These are phyloP conservation scores for Drosophila varians DNA, from an alignment of 1,140 invertebrate genomes.

Conservation along the genomic window DNA sequence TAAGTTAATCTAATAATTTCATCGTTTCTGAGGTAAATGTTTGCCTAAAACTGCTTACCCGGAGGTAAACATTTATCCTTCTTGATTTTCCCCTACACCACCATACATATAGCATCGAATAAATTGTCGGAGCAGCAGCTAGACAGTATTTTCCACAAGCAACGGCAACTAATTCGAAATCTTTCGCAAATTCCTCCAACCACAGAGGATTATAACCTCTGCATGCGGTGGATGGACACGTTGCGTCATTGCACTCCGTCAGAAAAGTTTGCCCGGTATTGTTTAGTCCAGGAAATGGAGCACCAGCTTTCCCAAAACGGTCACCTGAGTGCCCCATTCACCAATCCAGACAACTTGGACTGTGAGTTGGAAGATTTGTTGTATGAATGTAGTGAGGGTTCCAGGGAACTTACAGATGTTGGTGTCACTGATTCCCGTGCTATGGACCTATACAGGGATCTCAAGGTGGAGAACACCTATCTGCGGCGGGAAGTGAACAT, in stretches of 20 bases:
- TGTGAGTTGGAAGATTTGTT: slow-evolving; percentile 3
- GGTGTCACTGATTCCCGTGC: background rate
- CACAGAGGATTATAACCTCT: background rate
- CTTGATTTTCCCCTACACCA: background rate
- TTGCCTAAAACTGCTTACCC: background rate
- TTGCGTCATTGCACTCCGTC: background rate
- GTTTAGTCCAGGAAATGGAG: slow-evolving; percentile 8
- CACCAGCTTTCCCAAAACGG: background rate
- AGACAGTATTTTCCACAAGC: background rate
- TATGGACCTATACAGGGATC: background rate
- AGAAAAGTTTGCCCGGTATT: background rate
- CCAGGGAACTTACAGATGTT: background rate
- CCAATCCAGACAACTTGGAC: background rate
- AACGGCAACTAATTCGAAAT: background rate
- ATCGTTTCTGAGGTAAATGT: background rate
- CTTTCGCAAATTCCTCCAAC: background rate
- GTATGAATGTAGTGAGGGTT: background rate
- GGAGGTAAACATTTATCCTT: background rate
- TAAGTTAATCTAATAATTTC: slow-evolving; percentile 39
- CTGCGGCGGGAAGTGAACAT: slow-evolving; percentile 26
- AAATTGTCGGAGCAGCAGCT: background rate
- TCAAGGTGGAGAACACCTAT: background rate
- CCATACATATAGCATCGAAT: background rate
- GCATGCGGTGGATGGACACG: slow-evolving; percentile 18
- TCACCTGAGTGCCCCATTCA: background rate